Conservation (phyloP, 2,888 invertebrate genomes). For the Tribolium freemani region DNA sequence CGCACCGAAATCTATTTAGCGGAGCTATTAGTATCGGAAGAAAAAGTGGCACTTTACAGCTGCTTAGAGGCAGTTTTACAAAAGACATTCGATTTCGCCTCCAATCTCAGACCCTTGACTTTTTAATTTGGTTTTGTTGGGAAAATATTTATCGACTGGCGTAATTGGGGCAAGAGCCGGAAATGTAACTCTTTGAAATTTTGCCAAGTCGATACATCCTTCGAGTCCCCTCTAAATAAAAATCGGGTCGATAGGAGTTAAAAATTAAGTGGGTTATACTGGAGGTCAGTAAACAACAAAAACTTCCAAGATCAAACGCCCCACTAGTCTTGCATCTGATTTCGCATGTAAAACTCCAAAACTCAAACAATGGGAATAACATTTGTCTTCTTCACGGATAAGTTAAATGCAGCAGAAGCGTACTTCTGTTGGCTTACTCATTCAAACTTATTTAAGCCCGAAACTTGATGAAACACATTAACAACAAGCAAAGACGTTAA, state of each 20-base stretch:
- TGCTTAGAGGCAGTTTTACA: background rate
- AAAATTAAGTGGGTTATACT: background rate
- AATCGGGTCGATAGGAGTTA: background rate
- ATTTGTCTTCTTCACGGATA: conserved; percentile 19
- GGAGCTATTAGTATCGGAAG: background rate
- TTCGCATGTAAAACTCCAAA: background rate
- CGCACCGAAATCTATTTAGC: conserved; percentile 22
- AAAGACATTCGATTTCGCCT: too few relatives aligned
- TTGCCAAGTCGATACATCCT: conserved; percentile 17
- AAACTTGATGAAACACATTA: conserved; percentile 12
- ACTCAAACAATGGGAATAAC: conserved; percentile 14
- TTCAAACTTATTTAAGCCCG: conserved; percentile 8
- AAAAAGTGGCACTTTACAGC: background rate
- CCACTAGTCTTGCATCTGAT: background rate
- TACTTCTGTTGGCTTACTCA: conserved; percentile 7
- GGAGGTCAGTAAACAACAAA: conserved; percentile 7
- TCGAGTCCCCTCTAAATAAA: background rate
- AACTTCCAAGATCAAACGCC: conserved; percentile 13
- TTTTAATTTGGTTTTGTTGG: too few relatives aligned
- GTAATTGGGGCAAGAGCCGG: background rate
- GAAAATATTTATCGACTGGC: too few relatives aligned
- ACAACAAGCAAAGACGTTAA: conserved; percentile 3
- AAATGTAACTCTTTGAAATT: conserved; percentile 14
- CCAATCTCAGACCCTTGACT: too few relatives aligned
- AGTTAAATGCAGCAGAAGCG: conserved; percentile 19